phyloP scores from a whole-genome alignment of 2,113 vertebrate genomes.

The Semnornis frantzii region DNA sequence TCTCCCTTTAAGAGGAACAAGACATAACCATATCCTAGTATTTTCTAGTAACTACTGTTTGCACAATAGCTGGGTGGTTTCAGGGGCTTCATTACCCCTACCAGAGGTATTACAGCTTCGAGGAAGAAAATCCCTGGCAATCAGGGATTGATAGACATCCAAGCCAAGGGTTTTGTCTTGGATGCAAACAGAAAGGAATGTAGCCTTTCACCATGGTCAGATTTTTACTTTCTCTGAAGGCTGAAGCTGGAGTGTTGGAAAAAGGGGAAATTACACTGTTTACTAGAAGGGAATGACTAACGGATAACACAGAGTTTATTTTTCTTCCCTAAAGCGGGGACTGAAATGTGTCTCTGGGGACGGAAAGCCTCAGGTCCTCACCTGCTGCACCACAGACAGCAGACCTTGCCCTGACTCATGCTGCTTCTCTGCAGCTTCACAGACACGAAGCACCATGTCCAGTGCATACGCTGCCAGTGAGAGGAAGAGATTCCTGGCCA shows the following conservation, averaged over 20 bases:
- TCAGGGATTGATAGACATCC: not conserved
- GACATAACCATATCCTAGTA: not conserved
- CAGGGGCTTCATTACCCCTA: not conserved
- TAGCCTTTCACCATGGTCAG: rapidly evolving
- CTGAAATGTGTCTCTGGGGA: not conserved
- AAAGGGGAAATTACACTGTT: not conserved
- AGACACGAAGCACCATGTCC: rapidly evolving
- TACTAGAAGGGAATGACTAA: not conserved
- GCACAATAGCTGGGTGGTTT: not conserved
- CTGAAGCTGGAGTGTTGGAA: not conserved
- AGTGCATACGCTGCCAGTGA: rapidly evolving
- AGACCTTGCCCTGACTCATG: not conserved
- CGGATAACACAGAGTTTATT: not conserved
- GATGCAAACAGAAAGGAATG: not conserved
- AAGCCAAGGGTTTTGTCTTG: not conserved
- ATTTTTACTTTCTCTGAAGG: not conserved
- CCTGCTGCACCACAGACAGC: not conserved
- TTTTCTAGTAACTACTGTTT: not conserved
- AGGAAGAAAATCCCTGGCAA: rapidly evolving
- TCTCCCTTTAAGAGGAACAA: not conserved
- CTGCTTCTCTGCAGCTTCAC: not conserved
- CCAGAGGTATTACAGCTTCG: not conserved
- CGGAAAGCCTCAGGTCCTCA: rapidly evolving
- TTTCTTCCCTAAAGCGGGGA: not conserved
- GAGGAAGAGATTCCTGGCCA: not conserved